Evolutionary conservation across 2,888 invertebrate species (phyloP), one percentile per base, ranked within the genome.

Genomic region (Archaeoteleia sp.): DNA sequence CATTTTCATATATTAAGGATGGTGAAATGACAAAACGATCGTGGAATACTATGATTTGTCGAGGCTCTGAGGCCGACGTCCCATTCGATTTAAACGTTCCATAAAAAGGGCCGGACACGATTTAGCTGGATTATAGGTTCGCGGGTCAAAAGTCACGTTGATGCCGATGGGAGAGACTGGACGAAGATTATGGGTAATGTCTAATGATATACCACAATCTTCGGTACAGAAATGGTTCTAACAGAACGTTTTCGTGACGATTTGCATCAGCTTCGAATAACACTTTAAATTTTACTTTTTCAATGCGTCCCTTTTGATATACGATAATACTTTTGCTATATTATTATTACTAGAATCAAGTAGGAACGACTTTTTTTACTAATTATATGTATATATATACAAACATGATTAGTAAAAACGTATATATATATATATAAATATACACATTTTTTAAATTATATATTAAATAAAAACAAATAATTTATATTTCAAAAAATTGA

Each of bases 41-140:
- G 35, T 39, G 15, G 14, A 30, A 5, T 13, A 45, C 40, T 62
- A 29, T 62, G 55, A 55, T 54, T 62, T 48, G 40, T 48, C 57
- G 20, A 48, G 61, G 60, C 57, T 45, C 62, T 60, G 63, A 67
- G 58, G 66, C 67, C 72, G 42, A 10, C 71, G 73, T 74, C 71
- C 70, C 74, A 71, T 75, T 76, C 60, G 75, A 78, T 76, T 80
- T 81, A 80, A 80, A 78, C 76, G 78, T 71, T 53, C 70, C 74
- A 75, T 67, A 71, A 79, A 81, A 81, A 79, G 76, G 76, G 78
- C 77, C 76, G 79, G 77, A 81, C 79, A 78, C 82, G 82, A 82
- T 81, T 82, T 81, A 79, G 77, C 70, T 78, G 74, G 79, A 82
- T 81, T 79, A 74, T 70, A 76, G 76, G 53, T 67, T 62, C 54